Evolutionary conservation across 1,140 invertebrate genomes (phyloP), one percentile per base, ranked within the genome.

Genomic region (Penaeus indicus): DNA sequence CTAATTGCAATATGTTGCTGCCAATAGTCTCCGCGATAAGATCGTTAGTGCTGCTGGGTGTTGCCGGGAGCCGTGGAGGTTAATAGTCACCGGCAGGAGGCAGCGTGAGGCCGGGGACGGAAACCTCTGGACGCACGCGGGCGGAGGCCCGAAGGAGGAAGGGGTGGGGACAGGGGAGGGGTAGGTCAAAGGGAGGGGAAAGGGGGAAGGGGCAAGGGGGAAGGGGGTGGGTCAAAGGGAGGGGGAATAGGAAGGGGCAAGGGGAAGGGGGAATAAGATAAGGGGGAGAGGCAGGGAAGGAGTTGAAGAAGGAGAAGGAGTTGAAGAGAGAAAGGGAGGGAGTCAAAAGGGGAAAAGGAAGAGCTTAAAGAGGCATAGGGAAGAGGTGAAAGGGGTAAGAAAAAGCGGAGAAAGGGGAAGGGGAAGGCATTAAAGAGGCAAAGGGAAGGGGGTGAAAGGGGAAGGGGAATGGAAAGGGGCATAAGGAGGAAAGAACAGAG

Each of bases 1-100:
- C 86, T 88, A 88, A 88, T 88, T 82, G 86, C 86, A 88, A 88
- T 88, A 88, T 88, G 86, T 88, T 88, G 86, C 86, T 88, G 86
- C 80, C 86, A 88, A 88, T 88, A 80, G 86, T n/a, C 61, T 25
- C n/a, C 25, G 32, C 47, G 86, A 88, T 88, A 88, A 61, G 79
- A 88, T 88, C 86, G 60, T 47, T 47, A 32, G 61, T 54, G 86
- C 86, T 82, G 79, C 25, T 60, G 86, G 47, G 85, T 61, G 63
- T 32, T 61, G 86, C 86, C 79, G 86, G 80, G 80, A 75, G 63
- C 79, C 75, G 79, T 38, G 32, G 8, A 64, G 25, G 77, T 67
- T 86, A 86, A 86, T 86, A 86, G 77, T 69, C 38, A n/a, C 22
- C 77, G 85, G 85, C 85, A 86, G 77, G 85, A 86, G 85, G 83